Evolutionary conservation across 1,140 invertebrate genomes (phyloP).

Genomic region (Reticulitermes speratus): DNA sequence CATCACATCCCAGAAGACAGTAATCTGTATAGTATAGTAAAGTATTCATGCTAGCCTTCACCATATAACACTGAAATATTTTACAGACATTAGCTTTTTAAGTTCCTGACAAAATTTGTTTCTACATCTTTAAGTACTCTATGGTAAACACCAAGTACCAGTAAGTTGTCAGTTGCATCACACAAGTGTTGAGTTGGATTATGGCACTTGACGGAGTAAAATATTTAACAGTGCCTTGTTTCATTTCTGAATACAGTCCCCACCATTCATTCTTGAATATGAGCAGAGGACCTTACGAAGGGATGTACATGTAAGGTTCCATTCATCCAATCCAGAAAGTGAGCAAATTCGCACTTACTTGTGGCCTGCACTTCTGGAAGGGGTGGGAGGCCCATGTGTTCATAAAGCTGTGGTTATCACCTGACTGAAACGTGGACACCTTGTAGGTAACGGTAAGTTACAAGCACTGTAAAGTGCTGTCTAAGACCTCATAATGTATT

Average conservation of each 20-base stretch:
- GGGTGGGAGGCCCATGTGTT: slow-evolving; percentile 61
- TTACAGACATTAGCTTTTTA: too few species aligned
- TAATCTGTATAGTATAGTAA: too few species aligned
- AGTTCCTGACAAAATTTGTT: too few species aligned
- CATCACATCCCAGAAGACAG: too few species aligned
- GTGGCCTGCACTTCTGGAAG: slow-evolving; percentile 70
- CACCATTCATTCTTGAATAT: slow-evolving; percentile 55
- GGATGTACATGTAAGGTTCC: slow-evolving; percentile 64
- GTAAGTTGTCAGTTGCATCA: not conserved
- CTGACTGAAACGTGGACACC: slow-evolving; percentile 7
- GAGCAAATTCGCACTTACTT: slow-evolving; percentile 62
- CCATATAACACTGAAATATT: too few species aligned
- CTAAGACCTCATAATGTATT: too few species aligned
- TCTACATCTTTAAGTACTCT: too few species aligned
- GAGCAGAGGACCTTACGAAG: slow-evolving; percentile 56
- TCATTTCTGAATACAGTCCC: slow-evolving; percentile 46
- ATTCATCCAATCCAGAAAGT: slow-evolving; percentile 59
- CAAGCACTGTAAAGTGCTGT: not conserved
- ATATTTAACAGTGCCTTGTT: not conserved
- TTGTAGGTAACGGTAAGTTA: not conserved
- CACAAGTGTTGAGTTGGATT: too few species aligned
- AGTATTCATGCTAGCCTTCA: too few species aligned
- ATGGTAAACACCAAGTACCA: not conserved
- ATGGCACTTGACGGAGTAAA: not conserved
- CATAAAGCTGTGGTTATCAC: slow-evolving; percentile 73